Evolutionary conservation across 2,888 invertebrate genomes (phyloP).

Genomic region (Drosophila mimica): DNA sequence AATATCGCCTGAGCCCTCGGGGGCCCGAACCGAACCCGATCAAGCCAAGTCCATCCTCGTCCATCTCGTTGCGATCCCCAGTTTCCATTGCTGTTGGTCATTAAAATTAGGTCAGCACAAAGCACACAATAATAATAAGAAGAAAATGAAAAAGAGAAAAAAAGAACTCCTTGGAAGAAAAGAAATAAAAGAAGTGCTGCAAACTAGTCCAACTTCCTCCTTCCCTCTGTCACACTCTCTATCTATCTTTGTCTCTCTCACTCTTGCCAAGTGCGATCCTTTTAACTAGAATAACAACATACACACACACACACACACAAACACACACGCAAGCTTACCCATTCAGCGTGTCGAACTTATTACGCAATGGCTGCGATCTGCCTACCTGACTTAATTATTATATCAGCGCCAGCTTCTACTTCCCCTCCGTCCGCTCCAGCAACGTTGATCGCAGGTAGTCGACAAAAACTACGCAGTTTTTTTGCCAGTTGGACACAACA

Average conservation of each 20-base stretch:
- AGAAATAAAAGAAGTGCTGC: constrained; percentile 16
- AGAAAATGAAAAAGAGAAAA: constrained; percentile 17
- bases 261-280: constrained; percentile 53
- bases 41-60: constrained; percentile 6
- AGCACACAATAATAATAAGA: constrained; percentile 43
- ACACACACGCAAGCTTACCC: constrained; percentile 13
- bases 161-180: constrained; percentile 22
- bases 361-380: constrained; percentile 76
- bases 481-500: constrained; percentile 46
- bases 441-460: constrained; percentile 50
- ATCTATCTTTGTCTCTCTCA: not conserved
- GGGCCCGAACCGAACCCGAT: constrained; percentile 6
- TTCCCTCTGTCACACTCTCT: constrained; percentile 27
- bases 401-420: constrained; percentile 58
- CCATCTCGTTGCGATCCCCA: constrained; percentile 31
- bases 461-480: constrained; percentile 67
- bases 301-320: constrained; percentile 19
- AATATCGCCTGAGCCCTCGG: constrained; percentile 54
- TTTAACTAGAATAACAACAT: constrained; percentile 65
- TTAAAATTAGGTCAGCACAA: constrained; percentile 73
- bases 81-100: constrained; percentile 56
- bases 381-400: constrained; percentile 80
- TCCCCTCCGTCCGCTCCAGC: not conserved
- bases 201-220: constrained; percentile 65
- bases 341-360: constrained; percentile 57